Conservation (phyloP, 2,113 vertebrate species). For the Hoplias malabaricus region DNA sequence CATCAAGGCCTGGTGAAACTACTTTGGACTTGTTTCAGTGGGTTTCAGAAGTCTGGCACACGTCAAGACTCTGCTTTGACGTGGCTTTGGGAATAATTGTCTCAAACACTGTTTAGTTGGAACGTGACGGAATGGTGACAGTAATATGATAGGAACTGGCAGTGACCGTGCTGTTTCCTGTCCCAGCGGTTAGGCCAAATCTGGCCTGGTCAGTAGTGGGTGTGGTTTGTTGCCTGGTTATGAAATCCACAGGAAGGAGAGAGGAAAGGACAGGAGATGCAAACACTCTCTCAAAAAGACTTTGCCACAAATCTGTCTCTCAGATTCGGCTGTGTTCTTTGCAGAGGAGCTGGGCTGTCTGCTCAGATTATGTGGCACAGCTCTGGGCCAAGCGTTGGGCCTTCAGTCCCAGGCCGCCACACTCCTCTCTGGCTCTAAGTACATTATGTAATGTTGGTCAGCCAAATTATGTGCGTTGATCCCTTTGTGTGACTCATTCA, state of each 20-base stretch:
- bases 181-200: conserved; percentile 35
- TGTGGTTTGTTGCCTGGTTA: conserved; percentile 39
- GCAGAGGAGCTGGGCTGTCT: conserved; percentile 20
- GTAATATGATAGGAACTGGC: conserved; percentile 43
- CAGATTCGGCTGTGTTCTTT: conserved; percentile 12
- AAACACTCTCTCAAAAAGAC: conserved; percentile 30
- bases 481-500: conserved; percentile 29
- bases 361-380: conserved; percentile 29
- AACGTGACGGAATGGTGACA: conserved; percentile 32
- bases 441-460: conserved; percentile 45
- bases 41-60: neutral
- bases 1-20: neutral
- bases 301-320: conserved; percentile 31
- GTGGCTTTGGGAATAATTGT: neutral
- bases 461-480: conserved; percentile 32
- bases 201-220: conserved; percentile 19
- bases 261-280: neutral
- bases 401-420: neutral
- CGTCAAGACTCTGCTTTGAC: neutral
- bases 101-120: neutral
- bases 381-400: neutral
- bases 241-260: conserved; percentile 42
- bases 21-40: neutral
- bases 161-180: conserved; percentile 2
- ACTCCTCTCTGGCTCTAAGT: conserved; percentile 16